Conservation (phyloP, 2,797 vertebrate genomes). For the Aeoliscus strigatus region DNA sequence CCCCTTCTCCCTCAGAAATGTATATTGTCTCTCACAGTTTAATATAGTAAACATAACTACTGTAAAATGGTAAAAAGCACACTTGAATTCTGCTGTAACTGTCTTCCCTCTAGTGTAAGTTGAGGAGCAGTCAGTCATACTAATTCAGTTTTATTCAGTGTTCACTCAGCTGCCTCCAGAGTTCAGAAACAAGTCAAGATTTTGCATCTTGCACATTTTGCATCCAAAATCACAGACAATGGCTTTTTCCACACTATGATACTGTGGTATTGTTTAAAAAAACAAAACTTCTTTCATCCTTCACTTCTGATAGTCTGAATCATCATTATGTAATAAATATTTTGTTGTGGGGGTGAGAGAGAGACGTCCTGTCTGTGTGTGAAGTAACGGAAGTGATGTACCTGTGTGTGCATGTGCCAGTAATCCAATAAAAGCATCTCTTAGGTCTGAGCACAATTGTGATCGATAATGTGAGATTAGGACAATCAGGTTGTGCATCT, state of each 20-base stretch:
- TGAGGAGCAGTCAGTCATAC: no score
- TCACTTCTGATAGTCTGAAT: slow-evolving; percentile 39
- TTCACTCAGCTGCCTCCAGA: slow-evolving; percentile 15
- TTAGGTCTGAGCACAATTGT: slow-evolving; percentile 28
- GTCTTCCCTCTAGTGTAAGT: no score
- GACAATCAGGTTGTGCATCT: slow-evolving; percentile 16
- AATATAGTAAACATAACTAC: no score
- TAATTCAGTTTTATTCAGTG: no score
- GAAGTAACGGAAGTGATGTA: slow-evolving; percentile 35
- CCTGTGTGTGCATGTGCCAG: slow-evolving; percentile 20
- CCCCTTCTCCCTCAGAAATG: no score
- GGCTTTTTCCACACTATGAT: slow-evolving; percentile 4
- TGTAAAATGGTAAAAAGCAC: no score
- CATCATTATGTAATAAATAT: slow-evolving; percentile 55
- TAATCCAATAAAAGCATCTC: slow-evolving; percentile 46
- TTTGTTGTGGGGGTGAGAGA: slow-evolving; percentile 22
- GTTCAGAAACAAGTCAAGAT: slow-evolving; percentile 5
- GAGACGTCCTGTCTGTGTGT: slow-evolving; percentile 24
- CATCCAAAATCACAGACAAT: slow-evolving; percentile 9
- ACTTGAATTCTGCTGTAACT: no score
- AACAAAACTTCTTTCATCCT: slow-evolving; percentile 19
- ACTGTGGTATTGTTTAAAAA: slow-evolving; percentile 15
- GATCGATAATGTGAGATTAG: slow-evolving; percentile 30
- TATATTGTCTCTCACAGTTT: no score
- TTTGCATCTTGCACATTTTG: slow-evolving; percentile 1